These are phyloP conservation scores for Cathartes aura DNA, from an alignment of 2,113 vertebrate species.

Conservation along the genomic window DNA sequence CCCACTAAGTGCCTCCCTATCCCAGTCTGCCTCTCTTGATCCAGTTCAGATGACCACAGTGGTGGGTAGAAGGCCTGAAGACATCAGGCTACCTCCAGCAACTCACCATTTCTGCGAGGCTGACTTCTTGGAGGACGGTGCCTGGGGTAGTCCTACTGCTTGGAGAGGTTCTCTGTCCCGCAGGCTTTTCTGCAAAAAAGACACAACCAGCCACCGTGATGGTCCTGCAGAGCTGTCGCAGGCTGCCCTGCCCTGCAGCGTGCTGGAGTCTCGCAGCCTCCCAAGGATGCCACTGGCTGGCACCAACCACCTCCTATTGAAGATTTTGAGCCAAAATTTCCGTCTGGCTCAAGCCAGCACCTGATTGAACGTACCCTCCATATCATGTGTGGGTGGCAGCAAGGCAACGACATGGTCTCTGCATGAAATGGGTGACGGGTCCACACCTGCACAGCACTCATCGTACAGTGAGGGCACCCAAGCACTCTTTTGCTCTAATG, in stretches of 20 bases:
- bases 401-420: not conserved
- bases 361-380: accelerated
- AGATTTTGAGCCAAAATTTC: not conserved
- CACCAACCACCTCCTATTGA: not conserved
- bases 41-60: not conserved
- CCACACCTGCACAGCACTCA: not conserved
- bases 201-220: accelerated
- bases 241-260: accelerated
- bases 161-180: slow-evolving; percentile 45
- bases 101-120: slow-evolving; percentile 68
- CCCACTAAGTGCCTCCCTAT: not conserved
- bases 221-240: not conserved
- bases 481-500: not conserved
- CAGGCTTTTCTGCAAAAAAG: slow-evolving; percentile 52
- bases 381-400: not conserved
- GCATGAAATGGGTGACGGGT: not conserved
- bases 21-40: not conserved
- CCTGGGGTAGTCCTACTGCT: slow-evolving; percentile 46
- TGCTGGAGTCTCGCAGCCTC: not conserved
- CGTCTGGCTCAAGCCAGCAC: not conserved
- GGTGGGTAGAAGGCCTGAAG: not conserved
- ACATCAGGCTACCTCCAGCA: not conserved
- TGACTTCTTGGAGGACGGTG: slow-evolving; percentile 38
- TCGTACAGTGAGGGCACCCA: not conserved
- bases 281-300: not conserved